These are phyloP conservation scores for Zele albiditarsus DNA, from an alignment of 2,888 invertebrate genomes.

Conservation along the genomic window DNA sequence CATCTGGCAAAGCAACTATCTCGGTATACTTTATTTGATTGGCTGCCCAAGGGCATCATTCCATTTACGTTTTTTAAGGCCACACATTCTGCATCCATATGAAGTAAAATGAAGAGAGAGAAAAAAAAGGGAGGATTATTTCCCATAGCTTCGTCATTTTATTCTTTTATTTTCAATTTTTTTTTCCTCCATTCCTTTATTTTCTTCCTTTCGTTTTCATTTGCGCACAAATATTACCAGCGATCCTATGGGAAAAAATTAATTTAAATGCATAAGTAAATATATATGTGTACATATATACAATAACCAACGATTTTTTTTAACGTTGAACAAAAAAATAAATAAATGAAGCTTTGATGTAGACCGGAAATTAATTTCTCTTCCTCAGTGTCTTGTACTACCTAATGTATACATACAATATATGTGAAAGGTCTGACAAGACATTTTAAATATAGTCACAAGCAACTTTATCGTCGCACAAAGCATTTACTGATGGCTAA, in stretches of 20 bases:
- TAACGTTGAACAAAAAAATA: background rate
- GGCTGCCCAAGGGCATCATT: slow-evolving; percentile 56
- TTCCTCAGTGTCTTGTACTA: background rate
- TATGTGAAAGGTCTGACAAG: background rate
- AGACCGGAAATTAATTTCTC: slow-evolving; percentile 3
- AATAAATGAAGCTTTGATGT: background rate
- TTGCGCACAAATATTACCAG: background rate
- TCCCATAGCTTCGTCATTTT: background rate
- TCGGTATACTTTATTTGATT: slow-evolving; percentile 69
- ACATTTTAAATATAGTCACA: slow-evolving; percentile 6
- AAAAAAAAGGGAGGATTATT: background rate
- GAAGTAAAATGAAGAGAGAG: background rate
- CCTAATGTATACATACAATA: background rate
- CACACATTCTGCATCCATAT: background rate
- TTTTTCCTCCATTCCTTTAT: background rate
- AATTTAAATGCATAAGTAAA: background rate
- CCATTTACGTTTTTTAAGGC: slow-evolving; percentile 31
- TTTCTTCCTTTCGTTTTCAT: background rate
- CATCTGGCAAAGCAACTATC: slow-evolving; percentile 64
- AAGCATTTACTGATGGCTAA: background rate
- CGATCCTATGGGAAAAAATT: background rate
- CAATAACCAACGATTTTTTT: background rate
- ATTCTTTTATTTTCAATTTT: no score
- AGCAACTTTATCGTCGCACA: background rate
- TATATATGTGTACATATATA: no score